Percentiles rank a stretch among this genome's conserved stretches.
Conservation (phyloP, 2,888 invertebrate species). For the Xestia sexstrigata region DNA sequence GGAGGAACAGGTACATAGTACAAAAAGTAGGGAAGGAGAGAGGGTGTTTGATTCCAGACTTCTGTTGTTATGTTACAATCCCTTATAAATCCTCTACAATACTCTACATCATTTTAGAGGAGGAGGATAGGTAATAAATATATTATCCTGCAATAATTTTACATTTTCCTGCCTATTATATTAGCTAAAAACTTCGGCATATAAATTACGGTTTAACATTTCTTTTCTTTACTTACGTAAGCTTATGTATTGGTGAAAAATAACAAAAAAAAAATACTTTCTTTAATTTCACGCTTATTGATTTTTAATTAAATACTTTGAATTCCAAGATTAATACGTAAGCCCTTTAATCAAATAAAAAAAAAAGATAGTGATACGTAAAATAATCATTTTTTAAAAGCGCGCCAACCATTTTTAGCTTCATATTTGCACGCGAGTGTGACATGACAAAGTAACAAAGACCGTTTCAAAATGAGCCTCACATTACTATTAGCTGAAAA, state of each 20-base stretch:
- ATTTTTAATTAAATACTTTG: neutral
- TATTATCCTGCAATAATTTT: neutral
- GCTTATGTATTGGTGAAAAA: neutral
- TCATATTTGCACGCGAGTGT: slow-evolving; percentile 4
- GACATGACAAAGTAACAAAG: slow-evolving; percentile 34
- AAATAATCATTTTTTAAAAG: neutral
- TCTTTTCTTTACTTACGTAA: no score
- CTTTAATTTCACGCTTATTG: neutral
- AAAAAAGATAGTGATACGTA: neutral
- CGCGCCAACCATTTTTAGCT: slow-evolving; percentile 6
- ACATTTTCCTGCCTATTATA: neutral
- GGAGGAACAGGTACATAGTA: neutral
- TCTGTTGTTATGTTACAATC: neutral
- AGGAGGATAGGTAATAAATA: neutral
- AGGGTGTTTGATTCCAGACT: neutral
- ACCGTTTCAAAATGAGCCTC: slow-evolving; percentile 31
- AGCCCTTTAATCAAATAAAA: no score
- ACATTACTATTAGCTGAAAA: slow-evolving; percentile 49
- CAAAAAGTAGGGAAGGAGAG: neutral
- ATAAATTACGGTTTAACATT: neutral
- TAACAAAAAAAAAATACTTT: no score
- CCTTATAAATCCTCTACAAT: no score
- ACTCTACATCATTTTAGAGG: neutral
- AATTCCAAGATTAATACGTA: no score
- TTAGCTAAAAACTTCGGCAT: neutral